Evolutionary conservation across 2,888 invertebrate species (phyloP).

Genomic region (Cephus pygmeus): DNA sequence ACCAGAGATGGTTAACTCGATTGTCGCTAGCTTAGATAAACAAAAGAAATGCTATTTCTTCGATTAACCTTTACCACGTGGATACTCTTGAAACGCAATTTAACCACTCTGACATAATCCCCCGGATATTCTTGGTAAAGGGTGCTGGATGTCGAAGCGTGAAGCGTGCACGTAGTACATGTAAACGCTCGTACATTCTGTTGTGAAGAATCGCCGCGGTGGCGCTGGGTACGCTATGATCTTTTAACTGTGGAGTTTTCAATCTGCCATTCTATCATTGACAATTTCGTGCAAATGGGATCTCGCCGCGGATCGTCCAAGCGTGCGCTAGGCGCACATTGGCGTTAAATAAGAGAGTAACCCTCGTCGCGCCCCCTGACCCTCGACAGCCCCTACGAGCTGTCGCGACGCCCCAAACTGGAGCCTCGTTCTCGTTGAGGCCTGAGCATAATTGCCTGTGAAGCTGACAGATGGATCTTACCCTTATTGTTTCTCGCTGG

Average conservation of each 20-base stretch:
- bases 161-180: not conserved
- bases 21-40: conserved; percentile 56
- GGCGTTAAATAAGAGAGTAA: conserved; percentile 74
- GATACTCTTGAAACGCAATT: not conserved
- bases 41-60: conserved; percentile 38
- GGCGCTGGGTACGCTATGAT: not conserved
- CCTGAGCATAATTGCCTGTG: conserved; percentile 61
- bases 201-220: not conserved
- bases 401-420: not conserved
- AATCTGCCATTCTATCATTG: conserved; percentile 64
- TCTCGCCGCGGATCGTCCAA: conserved; percentile 69
- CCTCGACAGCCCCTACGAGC: conserved; percentile 19
- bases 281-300: conserved; percentile 63
- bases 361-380: conserved; percentile 34
- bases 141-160: not conserved
- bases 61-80: conserved; percentile 8
- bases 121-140: not conserved
- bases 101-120: not conserved
- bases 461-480: conserved; percentile 61
- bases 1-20: conserved; percentile 50
- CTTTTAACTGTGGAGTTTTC: conserved; percentile 54
- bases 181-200: not conserved
- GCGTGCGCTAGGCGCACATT: conserved; percentile 75
- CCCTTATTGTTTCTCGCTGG: conserved; percentile 50
- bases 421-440: not conserved